phyloP scores from a whole-genome alignment of 2,113 vertebrate genomes.

The Podarcis cretensis region DNA sequence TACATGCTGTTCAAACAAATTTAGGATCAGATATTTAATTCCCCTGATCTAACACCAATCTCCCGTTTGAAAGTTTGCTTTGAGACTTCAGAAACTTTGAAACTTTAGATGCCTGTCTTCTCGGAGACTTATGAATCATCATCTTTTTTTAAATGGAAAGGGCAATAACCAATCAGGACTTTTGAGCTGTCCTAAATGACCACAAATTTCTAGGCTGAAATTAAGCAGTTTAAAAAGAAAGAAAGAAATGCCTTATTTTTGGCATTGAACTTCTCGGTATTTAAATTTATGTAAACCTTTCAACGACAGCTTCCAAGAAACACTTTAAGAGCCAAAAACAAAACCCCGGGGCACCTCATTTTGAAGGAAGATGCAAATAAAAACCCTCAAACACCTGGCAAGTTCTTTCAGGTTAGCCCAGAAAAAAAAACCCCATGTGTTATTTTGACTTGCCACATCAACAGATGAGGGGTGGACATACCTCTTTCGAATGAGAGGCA shows the following conservation, averaged over 20 bases:
- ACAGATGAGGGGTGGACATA: conserved; percentile 70
- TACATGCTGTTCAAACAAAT: not conserved
- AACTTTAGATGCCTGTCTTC: not conserved
- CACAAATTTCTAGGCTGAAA: conserved; percentile 20
- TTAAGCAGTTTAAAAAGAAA: conserved; percentile 16
- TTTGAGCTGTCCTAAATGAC: not conserved
- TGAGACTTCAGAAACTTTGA: not conserved
- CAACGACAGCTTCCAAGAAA: conserved; percentile 91
- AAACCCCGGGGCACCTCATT: conserved; percentile 75
- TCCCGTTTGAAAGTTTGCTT: not conserved
- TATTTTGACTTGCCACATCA: conserved; percentile 77
- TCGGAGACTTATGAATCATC: not conserved
- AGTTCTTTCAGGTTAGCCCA: conserved; percentile 86
- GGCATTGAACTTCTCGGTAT: conserved; percentile 56
- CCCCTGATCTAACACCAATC: not conserved
- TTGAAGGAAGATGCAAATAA: conserved; percentile 90
- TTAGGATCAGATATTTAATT: not conserved
- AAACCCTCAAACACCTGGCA: conserved; percentile 79
- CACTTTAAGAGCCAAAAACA: conserved; percentile 73
- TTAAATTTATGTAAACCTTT: conserved; percentile 76
- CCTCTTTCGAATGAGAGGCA: conserved; percentile 77
- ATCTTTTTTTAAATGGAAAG: not conserved
- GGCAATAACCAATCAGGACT: not conserved
- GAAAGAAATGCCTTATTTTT: conserved; percentile 48
- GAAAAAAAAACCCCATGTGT: conserved; percentile 69